Conservation (phyloP, 2,797 vertebrate genomes). For the Luscinia megarhynchos region DNA sequence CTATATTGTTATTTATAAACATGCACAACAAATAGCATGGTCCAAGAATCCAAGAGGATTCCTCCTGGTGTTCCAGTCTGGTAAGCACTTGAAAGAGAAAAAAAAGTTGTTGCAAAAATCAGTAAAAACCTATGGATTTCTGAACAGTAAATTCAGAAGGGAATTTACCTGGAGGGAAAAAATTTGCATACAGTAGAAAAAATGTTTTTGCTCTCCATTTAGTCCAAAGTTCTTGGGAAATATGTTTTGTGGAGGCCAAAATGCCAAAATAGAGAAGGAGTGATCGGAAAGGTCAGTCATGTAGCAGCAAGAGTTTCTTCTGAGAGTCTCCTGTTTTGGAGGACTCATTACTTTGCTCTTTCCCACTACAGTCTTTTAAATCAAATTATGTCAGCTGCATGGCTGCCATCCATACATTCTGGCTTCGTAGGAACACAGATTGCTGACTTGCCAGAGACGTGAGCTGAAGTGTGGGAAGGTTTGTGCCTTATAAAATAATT, state of each 20-base stretch:
- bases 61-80: not conserved
- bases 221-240: not conserved
- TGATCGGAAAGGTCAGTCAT: not conserved
- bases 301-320: not conserved
- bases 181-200: not conserved
- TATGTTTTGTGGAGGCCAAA: not conserved
- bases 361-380: not conserved
- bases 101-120: not conserved
- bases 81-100: not conserved
- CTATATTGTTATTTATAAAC: not conserved
- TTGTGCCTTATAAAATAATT: conserved; percentile 18
- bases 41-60: not conserved
- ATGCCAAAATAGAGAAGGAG: not conserved
- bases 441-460: not conserved
- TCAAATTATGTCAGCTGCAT: not conserved
- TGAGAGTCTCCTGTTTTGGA: not conserved
- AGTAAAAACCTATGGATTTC: not conserved
- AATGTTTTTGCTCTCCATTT: not conserved
- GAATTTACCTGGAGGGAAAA: not conserved
- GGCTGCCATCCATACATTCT: conserved; percentile 32
- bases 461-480: conserved; percentile 47
- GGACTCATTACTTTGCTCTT: not conserved
- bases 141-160: not conserved
- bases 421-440: not conserved
- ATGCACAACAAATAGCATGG: not conserved